Percentiles rank a stretch among this genome's conserved stretches.
These are phyloP conservation scores for Eupelmus urozonus DNA, from an alignment of 2,888 invertebrate genomes.

Conservation along the genomic window DNA sequence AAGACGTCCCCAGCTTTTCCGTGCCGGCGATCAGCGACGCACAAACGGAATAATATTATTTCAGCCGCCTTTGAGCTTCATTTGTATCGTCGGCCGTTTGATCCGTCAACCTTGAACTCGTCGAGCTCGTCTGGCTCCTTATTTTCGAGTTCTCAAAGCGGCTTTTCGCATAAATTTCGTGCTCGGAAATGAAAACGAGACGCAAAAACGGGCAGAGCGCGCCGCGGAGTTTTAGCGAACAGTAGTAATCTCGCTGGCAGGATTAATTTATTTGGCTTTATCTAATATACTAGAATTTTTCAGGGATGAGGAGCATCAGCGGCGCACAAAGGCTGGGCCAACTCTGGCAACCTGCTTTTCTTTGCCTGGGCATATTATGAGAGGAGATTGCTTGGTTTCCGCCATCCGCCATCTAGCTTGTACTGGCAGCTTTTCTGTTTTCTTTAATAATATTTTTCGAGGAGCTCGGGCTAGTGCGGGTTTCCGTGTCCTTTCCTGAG, in stretches of 20 bases:
- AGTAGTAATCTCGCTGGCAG: not conserved
- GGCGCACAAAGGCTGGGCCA: not conserved
- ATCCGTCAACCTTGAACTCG: constrained; percentile 13
- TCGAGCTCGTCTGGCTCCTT: not conserved
- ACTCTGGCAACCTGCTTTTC: not conserved
- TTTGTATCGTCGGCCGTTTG: constrained; percentile 28
- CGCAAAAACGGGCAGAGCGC: not conserved
- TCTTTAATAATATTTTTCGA: no score
- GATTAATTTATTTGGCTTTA: constrained; percentile 27
- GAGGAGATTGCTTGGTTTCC: constrained; percentile 16
- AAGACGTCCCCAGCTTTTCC: not conserved
- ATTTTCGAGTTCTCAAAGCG: not conserved
- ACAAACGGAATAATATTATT: constrained; percentile 31
- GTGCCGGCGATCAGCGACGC: not conserved
- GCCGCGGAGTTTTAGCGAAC: no score
- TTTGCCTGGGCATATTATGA: constrained; percentile 17
- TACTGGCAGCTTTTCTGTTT: not conserved
- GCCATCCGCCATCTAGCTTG: not conserved
- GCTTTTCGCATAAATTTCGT: not conserved
- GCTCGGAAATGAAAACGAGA: not conserved
- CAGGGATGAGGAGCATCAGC: not conserved
- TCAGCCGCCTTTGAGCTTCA: constrained; percentile 15
- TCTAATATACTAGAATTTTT: constrained; percentile 22
- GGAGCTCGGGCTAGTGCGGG: no score
- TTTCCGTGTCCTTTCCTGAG: no score